Evolutionary conservation across 2,113 vertebrate genomes (phyloP), one percentile per base, ranked within the genome.

Genomic region (Pelusios castaneus): DNA sequence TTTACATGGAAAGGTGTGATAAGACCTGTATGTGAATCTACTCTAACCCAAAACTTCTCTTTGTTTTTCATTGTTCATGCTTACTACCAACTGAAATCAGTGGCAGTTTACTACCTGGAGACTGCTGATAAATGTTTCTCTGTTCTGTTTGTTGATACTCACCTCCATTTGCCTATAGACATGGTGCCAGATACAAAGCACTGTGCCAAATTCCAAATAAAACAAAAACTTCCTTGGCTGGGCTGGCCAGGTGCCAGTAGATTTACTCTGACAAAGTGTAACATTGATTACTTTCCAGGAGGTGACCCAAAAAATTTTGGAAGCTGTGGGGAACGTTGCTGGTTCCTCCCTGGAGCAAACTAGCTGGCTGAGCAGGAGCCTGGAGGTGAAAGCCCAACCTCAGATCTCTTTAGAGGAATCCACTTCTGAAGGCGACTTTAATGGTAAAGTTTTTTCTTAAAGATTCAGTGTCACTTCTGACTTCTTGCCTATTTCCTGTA

Each of bases 271-370:
- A 93, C 81, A 56, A 10, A 51, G 14, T 45, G 5, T 87, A 82
- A 12, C 60, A 41, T 81, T 91, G 80, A 4, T 92, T 84, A 1
- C 22, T 3, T 97, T 89, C 31, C 85, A 99, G 99, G 99, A 99
- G 75, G 98, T 99, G 96, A 99, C 99, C 45, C 99, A 99, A 84
- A 98, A 98, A 94, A 98, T 99, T 94, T 97, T 99, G 17, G 99
- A 99, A 93, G 98, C 99, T 4, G 98, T 99, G 49, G 99, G 99
- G 1, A 99, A 98, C 29, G 97, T 99, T 47, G 99, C 99, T 17
- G 99, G 99, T 3, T 99, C 99, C 0, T 99, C 99, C 80, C 96
- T 99, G 92, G 99, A 99, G 79, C 99, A 99, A 96, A 99, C 99
- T 89, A 99, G 99, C 88, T 99, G 99, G 99, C 98, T 99, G 58